Evolutionary conservation across 2,113 vertebrate genomes (phyloP).

Genomic region (Forbesichthys agassizii): DNA sequence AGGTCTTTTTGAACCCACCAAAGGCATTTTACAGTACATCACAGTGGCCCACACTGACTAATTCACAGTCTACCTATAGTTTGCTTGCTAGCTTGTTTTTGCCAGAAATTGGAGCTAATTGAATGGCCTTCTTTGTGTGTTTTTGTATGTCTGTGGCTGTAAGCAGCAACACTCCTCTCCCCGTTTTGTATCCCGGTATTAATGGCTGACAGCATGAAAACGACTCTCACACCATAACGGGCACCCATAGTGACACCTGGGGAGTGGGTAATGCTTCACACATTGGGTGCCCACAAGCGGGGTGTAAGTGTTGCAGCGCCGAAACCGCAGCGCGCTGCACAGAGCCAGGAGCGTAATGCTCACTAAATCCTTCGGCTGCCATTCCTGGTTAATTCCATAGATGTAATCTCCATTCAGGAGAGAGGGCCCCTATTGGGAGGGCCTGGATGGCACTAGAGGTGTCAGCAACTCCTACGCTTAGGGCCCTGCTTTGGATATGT

Average conservation of each 20-base stretch:
- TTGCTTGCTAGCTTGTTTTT: too few species aligned
- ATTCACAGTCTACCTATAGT: background rate
- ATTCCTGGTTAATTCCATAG: conserved; percentile 49
- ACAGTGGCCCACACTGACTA: background rate
- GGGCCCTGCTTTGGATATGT: conserved; percentile 2
- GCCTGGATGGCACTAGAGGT: conserved; percentile 46
- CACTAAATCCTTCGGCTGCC: conserved; percentile 56
- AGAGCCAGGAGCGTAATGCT: conserved; percentile 42
- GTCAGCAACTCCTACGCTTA: conserved; percentile 41
- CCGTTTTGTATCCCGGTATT: conserved; percentile 14
- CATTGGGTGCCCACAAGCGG: conserved; percentile 58
- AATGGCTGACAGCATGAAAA: conserved; percentile 23
- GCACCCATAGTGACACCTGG: conserved; percentile 32
- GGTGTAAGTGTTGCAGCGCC: conserved; percentile 51
- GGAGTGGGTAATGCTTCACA: conserved; percentile 61
- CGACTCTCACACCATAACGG: conserved; percentile 32
- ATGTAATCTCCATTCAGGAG: conserved; percentile 48
- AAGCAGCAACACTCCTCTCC: conserved; percentile 12
- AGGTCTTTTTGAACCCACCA: background rate
- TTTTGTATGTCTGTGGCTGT: conserved; percentile 15
- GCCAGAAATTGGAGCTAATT: too few species aligned
- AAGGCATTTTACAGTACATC: background rate
- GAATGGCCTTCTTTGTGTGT: background rate
- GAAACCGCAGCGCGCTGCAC: conserved; percentile 50
- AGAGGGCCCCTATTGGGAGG: conserved; percentile 7